phyloP scores from a whole-genome alignment of 2,797 vertebrate genomes.

The Mastacembelus armatus region DNA sequence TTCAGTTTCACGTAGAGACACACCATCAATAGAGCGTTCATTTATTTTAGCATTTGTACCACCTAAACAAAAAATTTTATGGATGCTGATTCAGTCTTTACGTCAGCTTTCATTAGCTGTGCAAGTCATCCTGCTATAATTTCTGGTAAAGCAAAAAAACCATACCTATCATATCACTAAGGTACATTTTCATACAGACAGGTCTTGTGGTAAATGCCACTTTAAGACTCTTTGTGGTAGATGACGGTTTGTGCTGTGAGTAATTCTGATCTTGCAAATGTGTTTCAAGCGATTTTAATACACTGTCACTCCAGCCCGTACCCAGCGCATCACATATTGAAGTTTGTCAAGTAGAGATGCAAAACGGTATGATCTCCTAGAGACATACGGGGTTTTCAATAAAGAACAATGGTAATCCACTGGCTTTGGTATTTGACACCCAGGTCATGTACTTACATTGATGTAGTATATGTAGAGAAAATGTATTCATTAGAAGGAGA shows the following conservation, averaged over 20 bases:
- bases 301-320: no score
- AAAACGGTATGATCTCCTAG: no score
- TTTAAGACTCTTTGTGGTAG: background rate
- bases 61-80: conserved; percentile 52
- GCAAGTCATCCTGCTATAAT: conserved; percentile 4
- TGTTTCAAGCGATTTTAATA: no score
- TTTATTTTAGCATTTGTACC: conserved; percentile 34
- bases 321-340: no score
- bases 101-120: conserved; percentile 53
- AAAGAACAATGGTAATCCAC: no score
- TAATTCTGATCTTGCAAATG: background rate
- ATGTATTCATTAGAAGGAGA: no score
- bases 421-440: no score
- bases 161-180: no score
- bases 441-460: no score
- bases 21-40: conserved; percentile 15
- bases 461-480: no score
- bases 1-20: conserved; percentile 19
- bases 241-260: background rate
- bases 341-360: no score
- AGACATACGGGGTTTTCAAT: no score
- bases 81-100: conserved; percentile 49
- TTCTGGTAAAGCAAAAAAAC: conserved; percentile 14
- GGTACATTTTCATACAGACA: conserved; percentile 7
- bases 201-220: background rate